A percentile compares a stretch with the other conserved stretches of the same genome.
These are phyloP conservation scores for Protula sp. DNA, from an alignment of 2,888 invertebrate genomes.

Conservation along the genomic window DNA sequence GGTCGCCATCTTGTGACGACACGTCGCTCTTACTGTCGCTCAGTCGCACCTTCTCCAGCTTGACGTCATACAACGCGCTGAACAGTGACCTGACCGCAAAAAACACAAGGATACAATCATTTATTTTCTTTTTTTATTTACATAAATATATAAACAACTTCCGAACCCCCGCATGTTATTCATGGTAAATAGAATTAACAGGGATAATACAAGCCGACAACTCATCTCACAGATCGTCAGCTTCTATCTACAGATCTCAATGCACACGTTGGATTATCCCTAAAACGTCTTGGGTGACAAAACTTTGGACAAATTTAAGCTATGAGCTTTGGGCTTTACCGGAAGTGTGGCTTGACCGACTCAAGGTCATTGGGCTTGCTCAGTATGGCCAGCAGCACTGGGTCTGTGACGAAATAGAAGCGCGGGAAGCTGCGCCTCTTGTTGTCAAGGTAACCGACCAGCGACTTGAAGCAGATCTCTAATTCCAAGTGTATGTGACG, in stretches of 20 bases:
- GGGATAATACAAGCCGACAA: too few relatives aligned
- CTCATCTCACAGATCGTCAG: too few relatives aligned
- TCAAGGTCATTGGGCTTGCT: conserved; percentile 49
- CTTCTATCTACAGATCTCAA: too few relatives aligned
- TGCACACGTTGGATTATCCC: too few relatives aligned
- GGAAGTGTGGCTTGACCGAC: conserved; percentile 48
- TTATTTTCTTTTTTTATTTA: background rate
- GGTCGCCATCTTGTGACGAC: background rate
- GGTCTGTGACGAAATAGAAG: conserved; percentile 52
- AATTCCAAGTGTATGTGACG: conserved; percentile 50
- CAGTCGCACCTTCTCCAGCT: conserved; percentile 33
- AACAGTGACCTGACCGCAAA: conserved; percentile 38
- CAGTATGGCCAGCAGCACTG: conserved; percentile 46
- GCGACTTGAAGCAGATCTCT: conserved; percentile 52
- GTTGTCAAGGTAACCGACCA: conserved; percentile 50
- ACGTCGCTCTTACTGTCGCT: conserved; percentile 5
- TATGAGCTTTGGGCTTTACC: too few relatives aligned
- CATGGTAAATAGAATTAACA: too few relatives aligned
- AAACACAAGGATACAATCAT: background rate
- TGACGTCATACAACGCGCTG: conserved; percentile 43
- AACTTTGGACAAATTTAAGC: too few relatives aligned
- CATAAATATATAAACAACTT: too few relatives aligned
- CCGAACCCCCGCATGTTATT: too few relatives aligned
- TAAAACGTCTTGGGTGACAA: too few relatives aligned
- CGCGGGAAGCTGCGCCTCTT: conserved; percentile 50